Percentiles rank a stretch among this genome's conserved stretches.
Conservation (phyloP, 2,113 vertebrate genomes). For the Protomyctophum bolini region DNA sequence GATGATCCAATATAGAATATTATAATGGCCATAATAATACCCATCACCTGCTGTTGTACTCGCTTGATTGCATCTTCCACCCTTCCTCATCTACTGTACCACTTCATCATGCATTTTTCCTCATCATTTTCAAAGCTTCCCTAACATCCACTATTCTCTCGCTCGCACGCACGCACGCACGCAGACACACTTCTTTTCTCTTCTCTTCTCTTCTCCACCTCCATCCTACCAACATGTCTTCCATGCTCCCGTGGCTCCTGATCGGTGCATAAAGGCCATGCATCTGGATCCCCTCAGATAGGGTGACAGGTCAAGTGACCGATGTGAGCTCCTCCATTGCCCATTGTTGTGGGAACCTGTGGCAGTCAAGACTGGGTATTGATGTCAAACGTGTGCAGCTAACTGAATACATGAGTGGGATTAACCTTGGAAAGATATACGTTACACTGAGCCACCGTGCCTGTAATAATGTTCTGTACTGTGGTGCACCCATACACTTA, state of each 20-base stretch:
- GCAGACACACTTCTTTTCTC: no score
- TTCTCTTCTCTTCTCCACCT: not conserved
- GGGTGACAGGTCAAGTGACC: slow-evolving; percentile 45
- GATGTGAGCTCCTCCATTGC: slow-evolving; percentile 23
- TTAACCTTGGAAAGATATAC: slow-evolving; percentile 12
- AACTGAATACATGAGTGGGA: slow-evolving; percentile 20
- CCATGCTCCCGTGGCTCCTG: not conserved
- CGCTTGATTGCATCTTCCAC: no score
- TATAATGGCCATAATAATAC: no score
- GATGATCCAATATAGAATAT: no score
- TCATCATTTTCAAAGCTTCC: no score
- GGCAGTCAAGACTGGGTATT: slow-evolving; percentile 22
- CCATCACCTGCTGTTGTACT: no score
- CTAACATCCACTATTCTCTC: no score
- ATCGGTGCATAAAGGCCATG: slow-evolving; percentile 17
- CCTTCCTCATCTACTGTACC: no score
- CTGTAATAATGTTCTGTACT: not conserved
- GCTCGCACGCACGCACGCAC: no score
- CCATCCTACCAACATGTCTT: not conserved
- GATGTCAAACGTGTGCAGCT: slow-evolving; percentile 25
- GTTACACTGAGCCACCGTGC: slow-evolving; percentile 23
- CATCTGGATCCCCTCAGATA: slow-evolving; percentile 33
- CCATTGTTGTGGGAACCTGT: slow-evolving; percentile 29
- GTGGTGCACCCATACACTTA: slow-evolving; percentile 9
- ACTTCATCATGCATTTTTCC: no score